phyloP scores from a whole-genome alignment of 2,888 invertebrate genomes.

The Mythimna vitellina region DNA sequence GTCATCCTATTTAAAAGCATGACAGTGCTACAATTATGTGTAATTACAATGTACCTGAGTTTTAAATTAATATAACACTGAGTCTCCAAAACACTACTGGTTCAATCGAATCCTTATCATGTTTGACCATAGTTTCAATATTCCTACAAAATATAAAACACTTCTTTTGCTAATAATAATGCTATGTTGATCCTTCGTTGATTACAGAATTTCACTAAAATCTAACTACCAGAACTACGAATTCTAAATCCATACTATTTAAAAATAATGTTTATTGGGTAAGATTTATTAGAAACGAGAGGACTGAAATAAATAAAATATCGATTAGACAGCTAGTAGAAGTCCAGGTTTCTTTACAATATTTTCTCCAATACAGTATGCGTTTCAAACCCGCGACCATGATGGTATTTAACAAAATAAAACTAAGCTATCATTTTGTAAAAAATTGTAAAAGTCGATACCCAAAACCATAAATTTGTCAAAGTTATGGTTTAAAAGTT shows the following conservation, averaged over 20 bases:
- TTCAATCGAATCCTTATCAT: slow-evolving; percentile 20
- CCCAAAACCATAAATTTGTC: too few species aligned
- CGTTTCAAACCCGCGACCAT: too few species aligned
- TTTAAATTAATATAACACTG: slow-evolving; percentile 21
- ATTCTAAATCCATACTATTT: slow-evolving; percentile 50
- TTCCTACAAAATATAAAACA: slow-evolving; percentile 51
- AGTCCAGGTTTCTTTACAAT: neutral
- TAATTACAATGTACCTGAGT: slow-evolving; percentile 16
- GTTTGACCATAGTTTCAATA: slow-evolving; percentile 29
- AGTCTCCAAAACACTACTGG: slow-evolving; percentile 24
- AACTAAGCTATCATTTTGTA: too few species aligned
- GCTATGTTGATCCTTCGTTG: slow-evolving; percentile 60
- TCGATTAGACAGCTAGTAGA: slow-evolving; percentile 6
- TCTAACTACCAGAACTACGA: slow-evolving; percentile 61
- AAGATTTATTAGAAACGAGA: slow-evolving; percentile 9
- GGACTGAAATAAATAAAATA: slow-evolving; percentile 14
- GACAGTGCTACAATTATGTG: slow-evolving; percentile 22
- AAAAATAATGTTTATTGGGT: slow-evolving; percentile 28
- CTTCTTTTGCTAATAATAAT: slow-evolving; percentile 33
- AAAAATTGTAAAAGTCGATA: too few species aligned
- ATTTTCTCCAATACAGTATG: neutral
- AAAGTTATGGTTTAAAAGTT: too few species aligned
- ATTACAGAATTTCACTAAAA: slow-evolving; percentile 61
- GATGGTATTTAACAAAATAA: too few species aligned
- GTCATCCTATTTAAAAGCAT: slow-evolving; percentile 40